Evolutionary conservation across 2,113 vertebrate species (phyloP).

Genomic region (Romanogobio albipinnatus): DNA sequence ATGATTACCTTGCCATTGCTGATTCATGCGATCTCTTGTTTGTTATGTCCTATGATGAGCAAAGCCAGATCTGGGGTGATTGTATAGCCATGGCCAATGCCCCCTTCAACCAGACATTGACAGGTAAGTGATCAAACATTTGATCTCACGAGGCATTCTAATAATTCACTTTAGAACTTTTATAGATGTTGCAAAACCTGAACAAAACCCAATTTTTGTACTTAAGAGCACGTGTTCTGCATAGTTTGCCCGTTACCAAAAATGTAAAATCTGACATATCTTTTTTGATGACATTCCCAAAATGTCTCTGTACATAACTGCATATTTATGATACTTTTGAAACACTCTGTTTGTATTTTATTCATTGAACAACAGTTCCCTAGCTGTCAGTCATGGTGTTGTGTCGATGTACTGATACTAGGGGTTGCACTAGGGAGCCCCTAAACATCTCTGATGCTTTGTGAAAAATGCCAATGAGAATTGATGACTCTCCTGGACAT

Average conservation of each 20-base stretch:
- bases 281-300: not conserved
- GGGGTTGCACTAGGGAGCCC: no score
- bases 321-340: not conserved
- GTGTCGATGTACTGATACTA: no score
- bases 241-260: not conserved
- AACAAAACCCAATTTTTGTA: not conserved
- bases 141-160: not conserved
- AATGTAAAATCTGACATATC: not conserved
- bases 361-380: not conserved
- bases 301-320: not conserved
- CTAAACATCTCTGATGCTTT: no score
- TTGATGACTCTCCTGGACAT: no score
- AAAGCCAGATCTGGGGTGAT: slow-evolving; percentile 88
- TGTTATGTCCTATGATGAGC: slow-evolving; percentile 97
- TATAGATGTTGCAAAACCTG: not conserved
- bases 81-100: slow-evolving; percentile 92
- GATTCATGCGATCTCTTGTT: slow-evolving; percentile 92
- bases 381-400: no score
- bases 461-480: no score
- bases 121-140: slow-evolving; percentile 74
- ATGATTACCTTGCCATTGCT: slow-evolving; percentile 89
- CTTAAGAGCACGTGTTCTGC: not conserved
- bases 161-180: not conserved
- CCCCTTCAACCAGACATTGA: slow-evolving; percentile 83
- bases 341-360: not conserved